Conservation (phyloP, 2,797 vertebrate genomes). For the Trematomus bernacchii region DNA sequence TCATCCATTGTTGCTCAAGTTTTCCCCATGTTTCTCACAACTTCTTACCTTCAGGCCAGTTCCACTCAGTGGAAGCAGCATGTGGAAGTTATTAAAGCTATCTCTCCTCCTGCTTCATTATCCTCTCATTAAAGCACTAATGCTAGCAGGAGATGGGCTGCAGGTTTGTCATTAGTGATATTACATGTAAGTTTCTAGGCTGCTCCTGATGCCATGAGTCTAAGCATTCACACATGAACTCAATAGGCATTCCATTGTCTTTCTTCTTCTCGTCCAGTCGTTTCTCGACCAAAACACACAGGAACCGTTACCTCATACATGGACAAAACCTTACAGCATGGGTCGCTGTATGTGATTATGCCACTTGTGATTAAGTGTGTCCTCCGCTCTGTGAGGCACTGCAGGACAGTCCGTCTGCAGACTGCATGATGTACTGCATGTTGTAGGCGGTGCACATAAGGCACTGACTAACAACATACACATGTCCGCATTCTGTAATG, state of each 20-base stretch:
- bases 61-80: slow-evolving; percentile 22
- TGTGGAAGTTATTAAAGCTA: slow-evolving; percentile 43
- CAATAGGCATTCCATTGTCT: slow-evolving; percentile 16
- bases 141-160: slow-evolving; percentile 20
- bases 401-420: slow-evolving; percentile 13
- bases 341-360: slow-evolving; percentile 27
- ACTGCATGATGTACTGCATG: neutral
- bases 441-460: neutral
- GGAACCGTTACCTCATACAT: slow-evolving; percentile 29
- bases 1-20: slow-evolving; percentile 2
- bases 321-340: slow-evolving; percentile 15
- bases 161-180: slow-evolving; percentile 32
- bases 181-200: slow-evolving; percentile 15
- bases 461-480: slow-evolving; percentile 15
- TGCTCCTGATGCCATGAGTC: slow-evolving; percentile 29
- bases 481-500: slow-evolving; percentile 33
- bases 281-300: slow-evolving; percentile 9
- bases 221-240: slow-evolving; percentile 21
- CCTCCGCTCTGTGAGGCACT: neutral
- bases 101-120: slow-evolving; percentile 37
- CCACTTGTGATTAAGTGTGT: slow-evolving; percentile 27
- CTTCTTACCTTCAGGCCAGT: neutral
- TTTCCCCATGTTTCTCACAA: slow-evolving; percentile 5
- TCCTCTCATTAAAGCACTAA: slow-evolving; percentile 38
- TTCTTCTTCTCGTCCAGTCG: neutral